A percentile compares a stretch with the other conserved stretches of the same genome.
These are phyloP conservation scores for Calameuta pallipes DNA, from an alignment of 2,888 invertebrate species.

Conservation along the genomic window DNA sequence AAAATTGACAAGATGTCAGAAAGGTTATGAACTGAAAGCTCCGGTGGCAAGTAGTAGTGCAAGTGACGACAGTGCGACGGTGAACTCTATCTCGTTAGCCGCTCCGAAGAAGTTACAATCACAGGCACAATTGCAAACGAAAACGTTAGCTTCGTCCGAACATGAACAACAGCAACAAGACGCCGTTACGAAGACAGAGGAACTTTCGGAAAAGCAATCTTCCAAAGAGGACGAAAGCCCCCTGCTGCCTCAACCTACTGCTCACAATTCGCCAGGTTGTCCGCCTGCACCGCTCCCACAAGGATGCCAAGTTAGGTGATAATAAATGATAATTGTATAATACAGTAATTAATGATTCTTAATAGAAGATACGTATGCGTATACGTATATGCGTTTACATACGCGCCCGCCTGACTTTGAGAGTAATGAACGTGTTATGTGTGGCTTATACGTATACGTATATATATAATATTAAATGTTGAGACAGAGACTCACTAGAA, in stretches of 20 bases:
- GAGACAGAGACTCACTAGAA: constrained; percentile 48
- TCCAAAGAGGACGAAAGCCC: constrained; percentile 41
- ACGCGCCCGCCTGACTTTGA: constrained; percentile 1
- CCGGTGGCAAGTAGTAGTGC: constrained; percentile 44
- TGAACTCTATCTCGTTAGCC: constrained; percentile 25
- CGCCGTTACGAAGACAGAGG: constrained; percentile 70
- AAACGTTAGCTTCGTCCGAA: not conserved
- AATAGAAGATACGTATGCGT: constrained; percentile 33
- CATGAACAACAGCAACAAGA: constrained; percentile 46
- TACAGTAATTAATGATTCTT: constrained; percentile 52
- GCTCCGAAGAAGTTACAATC: constrained; percentile 6
- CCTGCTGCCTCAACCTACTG: constrained; percentile 25
- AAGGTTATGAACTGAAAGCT: constrained; percentile 73
- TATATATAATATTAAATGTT: constrained; percentile 47
- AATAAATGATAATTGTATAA: constrained; percentile 72
- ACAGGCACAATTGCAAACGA: not conserved
- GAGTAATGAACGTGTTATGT: not conserved
- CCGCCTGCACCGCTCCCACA: constrained; percentile 76
- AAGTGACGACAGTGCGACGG: constrained; percentile 28
- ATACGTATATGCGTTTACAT: constrained; percentile 31
- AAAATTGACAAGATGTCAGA: constrained; percentile 84
- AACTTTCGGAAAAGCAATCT: constrained; percentile 42
- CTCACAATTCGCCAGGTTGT: constrained; percentile 57
- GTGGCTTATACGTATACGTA: constrained; percentile 16
- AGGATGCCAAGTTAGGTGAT: constrained; percentile 92